phyloP scores from a whole-genome alignment of 2,113 vertebrate genomes.

The Callithrix jacchus region DNA sequence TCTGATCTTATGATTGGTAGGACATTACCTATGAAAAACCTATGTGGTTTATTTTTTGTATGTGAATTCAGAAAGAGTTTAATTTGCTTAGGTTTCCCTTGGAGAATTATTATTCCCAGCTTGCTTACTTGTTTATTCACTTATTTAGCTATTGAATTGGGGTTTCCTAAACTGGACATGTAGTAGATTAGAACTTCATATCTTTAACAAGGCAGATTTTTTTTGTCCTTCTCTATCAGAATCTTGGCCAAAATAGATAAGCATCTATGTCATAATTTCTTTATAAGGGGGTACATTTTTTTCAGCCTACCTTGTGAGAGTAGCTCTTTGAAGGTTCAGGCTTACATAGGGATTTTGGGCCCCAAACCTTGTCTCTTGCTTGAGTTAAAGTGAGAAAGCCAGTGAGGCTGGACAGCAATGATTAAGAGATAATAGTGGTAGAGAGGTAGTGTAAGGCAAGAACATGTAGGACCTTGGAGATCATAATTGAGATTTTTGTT shows the following conservation, averaged over 20 bases:
- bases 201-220: background rate
- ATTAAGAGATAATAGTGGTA: background rate
- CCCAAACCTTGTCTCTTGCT: background rate
- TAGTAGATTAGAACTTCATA: background rate
- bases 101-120: background rate
- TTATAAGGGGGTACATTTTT: background rate
- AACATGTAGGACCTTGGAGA: background rate
- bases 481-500: background rate
- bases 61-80: background rate
- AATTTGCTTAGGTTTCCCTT: background rate
- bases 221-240: background rate
- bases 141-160: background rate
- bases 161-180: background rate
- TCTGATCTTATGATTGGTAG: background rate
- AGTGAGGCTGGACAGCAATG: background rate
- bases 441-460: background rate
- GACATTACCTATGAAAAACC: background rate
- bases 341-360: background rate
- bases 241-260: background rate
- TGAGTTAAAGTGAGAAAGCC: background rate
- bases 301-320: background rate
- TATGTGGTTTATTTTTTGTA: background rate
- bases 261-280: background rate
- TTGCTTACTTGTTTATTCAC: background rate
- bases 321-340: background rate